These are phyloP conservation scores for Pelobates fuscus DNA, from an alignment of 2,113 vertebrate genomes.

Conservation along the genomic window DNA sequence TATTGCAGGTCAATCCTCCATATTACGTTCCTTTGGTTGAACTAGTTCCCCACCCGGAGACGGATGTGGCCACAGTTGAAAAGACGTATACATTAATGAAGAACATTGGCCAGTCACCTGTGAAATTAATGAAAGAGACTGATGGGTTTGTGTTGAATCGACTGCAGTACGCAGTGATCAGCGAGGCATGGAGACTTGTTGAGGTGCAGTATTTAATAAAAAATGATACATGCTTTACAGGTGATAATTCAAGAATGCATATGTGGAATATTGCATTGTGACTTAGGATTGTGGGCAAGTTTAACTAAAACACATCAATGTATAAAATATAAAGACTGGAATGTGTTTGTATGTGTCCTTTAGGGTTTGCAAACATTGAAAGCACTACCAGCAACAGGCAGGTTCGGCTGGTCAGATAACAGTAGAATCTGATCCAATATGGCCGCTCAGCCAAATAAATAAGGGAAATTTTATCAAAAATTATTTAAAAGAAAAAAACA, in stretches of 20 bases:
- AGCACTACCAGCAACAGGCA: too few species aligned
- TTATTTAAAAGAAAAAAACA: too few species aligned
- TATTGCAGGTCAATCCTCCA: conserved; percentile 88
- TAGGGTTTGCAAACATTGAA: too few species aligned
- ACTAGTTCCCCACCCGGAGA: conserved; percentile 93
- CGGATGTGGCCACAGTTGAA: conserved; percentile 72
- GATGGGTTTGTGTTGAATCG: conserved; percentile 92
- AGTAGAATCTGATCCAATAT: too few species aligned
- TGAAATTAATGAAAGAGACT: conserved; percentile 81
- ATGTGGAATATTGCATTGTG: not conserved
- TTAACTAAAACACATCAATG: too few species aligned
- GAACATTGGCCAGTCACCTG: conserved; percentile 85
- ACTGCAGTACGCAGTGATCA: conserved; percentile 89
- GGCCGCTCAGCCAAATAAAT: too few species aligned
- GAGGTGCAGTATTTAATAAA: conserved; percentile 65
- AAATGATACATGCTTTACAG: not conserved
- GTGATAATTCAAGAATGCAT: too few species aligned
- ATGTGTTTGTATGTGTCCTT: too few species aligned
- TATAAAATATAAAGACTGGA: too few species aligned
- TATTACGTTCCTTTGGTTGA: conserved; percentile 92
- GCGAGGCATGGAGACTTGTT: conserved; percentile 94
- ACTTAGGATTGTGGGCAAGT: too few species aligned
- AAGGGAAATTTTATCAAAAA: too few species aligned
- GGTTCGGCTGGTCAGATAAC: too few species aligned
- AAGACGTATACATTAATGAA: conserved; percentile 80